Percentiles rank a stretch among this genome's conserved stretches.
phyloP scores from a whole-genome alignment of 1,140 invertebrate genomes.

The Prorops nasuta region DNA sequence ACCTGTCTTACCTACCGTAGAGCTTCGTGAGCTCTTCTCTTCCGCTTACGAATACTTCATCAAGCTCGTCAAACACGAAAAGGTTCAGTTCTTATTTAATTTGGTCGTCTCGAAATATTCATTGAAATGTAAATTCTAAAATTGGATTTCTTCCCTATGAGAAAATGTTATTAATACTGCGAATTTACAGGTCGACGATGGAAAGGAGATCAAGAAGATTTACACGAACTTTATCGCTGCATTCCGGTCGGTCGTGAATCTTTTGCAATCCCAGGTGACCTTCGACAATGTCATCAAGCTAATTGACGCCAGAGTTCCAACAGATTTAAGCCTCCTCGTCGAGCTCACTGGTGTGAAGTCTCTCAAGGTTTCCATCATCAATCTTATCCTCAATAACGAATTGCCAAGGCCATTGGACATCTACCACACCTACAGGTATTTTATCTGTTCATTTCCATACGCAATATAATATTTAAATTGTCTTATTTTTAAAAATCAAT shows the following conservation, averaged over 20 bases:
- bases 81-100: constrained; percentile 22
- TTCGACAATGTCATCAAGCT: constrained; percentile 30
- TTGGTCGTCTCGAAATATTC: background rate
- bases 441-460: background rate
- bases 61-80: constrained; percentile 50
- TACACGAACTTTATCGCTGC: constrained; percentile 51
- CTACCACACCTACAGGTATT: constrained; percentile 59
- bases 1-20: constrained; percentile 59
- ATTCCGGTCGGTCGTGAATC: constrained; percentile 50
- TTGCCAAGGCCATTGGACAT: constrained; percentile 52
- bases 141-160: too few species aligned
- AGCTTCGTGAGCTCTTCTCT: constrained; percentile 59
- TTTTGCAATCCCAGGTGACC: constrained; percentile 29
- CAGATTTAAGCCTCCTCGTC: constrained; percentile 43
- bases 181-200: constrained; percentile 58
- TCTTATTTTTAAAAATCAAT: too few species aligned
- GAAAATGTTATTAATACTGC: too few species aligned
- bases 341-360: constrained; percentile 54
- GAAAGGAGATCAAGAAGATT: constrained; percentile 58
- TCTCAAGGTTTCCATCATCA: constrained; percentile 60
- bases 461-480: background rate
- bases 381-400: constrained; percentile 61
- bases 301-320: constrained; percentile 37
- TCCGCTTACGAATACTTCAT: constrained; percentile 60
- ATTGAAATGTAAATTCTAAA: too few species aligned